These are phyloP conservation scores for Trichonephila inaurata DNA, from an alignment of 1,140 invertebrate genomes.

Conservation along the genomic window DNA sequence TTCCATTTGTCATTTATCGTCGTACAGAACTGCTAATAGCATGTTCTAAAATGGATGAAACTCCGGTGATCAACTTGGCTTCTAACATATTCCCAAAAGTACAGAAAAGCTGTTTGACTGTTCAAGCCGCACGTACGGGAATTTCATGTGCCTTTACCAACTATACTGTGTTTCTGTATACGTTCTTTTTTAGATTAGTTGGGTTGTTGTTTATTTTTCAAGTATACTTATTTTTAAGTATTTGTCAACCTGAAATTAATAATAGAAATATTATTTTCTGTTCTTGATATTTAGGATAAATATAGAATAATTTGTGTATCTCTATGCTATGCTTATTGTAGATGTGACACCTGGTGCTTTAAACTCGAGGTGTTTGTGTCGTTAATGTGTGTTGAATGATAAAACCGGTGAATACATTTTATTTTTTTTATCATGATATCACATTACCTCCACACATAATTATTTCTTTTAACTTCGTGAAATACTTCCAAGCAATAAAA, in stretches of 20 bases:
- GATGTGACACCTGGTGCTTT: conserved; percentile 5
- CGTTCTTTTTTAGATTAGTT: conserved; percentile 44
- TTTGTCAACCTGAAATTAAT: not conserved
- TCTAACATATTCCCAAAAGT: not conserved
- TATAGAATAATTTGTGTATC: not conserved
- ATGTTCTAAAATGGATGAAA: conserved; percentile 59
- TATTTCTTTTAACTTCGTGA: not conserved
- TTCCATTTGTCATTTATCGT: not conserved
- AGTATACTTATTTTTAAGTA: not conserved
- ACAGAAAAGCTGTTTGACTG: not conserved
- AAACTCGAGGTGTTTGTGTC: conserved; percentile 11
- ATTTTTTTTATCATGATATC: conserved; percentile 12
- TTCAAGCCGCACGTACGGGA: not conserved
- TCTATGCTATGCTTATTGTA: not conserved
- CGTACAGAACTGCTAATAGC: not conserved
- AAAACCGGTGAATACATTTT: not conserved
- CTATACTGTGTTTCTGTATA: conserved; percentile 14
- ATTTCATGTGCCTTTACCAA: conserved; percentile 31
- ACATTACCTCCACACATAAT: not conserved
- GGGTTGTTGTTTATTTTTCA: not conserved
- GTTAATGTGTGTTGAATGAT: conserved; percentile 39
- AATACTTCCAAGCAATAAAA: not conserved
- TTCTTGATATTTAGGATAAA: not conserved
- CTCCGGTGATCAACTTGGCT: conserved; percentile 52
- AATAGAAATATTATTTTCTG: not conserved